Evolutionary conservation across 2,888 invertebrate genomes (phyloP), one percentile per base, ranked within the genome.

Genomic region (Heliconius sara): DNA sequence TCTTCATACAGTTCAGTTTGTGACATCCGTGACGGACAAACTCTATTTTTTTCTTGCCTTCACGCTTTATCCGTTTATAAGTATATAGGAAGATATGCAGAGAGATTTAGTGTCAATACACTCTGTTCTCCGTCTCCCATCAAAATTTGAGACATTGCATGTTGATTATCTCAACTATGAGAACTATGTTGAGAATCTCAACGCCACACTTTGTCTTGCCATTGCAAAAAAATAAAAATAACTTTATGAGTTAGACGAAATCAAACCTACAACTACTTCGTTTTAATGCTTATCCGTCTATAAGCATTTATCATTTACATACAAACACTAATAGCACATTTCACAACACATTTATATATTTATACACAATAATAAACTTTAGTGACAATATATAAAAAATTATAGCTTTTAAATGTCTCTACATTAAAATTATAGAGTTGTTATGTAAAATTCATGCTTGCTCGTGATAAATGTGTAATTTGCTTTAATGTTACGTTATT

Each of bases 401-500:
- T 25, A 43, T 70, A 70, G 39, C 39, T 70, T 70, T 70, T 70
- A 43, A 70, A 70, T 70, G 68, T 70, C 7, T 70, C 6, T 25
- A 70, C 68, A 43, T 70, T 70, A 43, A 70, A 70, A 70, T 70
- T 70, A 70, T 70, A 70, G 68, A 70, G 68, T 43, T 22, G 39
- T 70, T 70, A 70, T 70, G 39, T 70, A 70, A 70, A 70, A 70
- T 70, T 70, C 68, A 70, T 39, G 68, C 39, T 70, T 70, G 68
- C 43, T 43, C 68, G 68, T 70, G 68, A 70, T 70, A 70, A 70
- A 70, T 70, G 39, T 43, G n/a, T 70, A 70, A 70, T 70, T 43
- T 70, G n/a, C 68, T 43, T 25, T 43, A 70, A 70, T 70, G 43
- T 70, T n/a, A 39, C 39, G 68, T 39, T 43, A 70, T 70, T 43